Conservation (phyloP, 1,140 invertebrate species). For the Apis laboriosa region DNA sequence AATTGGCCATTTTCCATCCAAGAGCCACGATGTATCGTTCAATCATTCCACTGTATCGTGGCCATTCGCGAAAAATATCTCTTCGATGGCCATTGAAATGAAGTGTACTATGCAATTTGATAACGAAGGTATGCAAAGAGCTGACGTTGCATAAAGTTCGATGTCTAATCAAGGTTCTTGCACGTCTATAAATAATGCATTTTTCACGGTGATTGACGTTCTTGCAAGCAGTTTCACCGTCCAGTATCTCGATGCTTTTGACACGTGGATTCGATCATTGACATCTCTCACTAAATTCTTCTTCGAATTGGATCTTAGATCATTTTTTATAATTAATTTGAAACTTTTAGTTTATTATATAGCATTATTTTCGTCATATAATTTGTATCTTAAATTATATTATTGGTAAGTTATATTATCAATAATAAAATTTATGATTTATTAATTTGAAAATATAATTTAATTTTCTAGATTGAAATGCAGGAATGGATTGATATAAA, state of each 20-base stretch:
- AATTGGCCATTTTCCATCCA: slow-evolving; percentile 34
- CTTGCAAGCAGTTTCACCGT: slow-evolving; percentile 25
- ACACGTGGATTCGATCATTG: slow-evolving; percentile 54
- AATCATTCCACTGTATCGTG: not conserved
- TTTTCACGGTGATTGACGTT: slow-evolving; percentile 63
- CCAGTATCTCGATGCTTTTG: slow-evolving; percentile 50
- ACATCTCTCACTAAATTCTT: not conserved
- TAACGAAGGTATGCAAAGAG: slow-evolving; percentile 16
- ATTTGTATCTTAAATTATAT: too few relatives aligned
- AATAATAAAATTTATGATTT: too few relatives aligned
- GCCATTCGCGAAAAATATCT: not conserved
- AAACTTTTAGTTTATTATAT: too few relatives aligned
- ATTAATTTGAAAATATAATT: too few relatives aligned
- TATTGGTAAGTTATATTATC: too few relatives aligned
- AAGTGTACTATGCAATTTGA: not conserved
- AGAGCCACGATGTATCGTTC: not conserved
- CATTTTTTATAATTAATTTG: not conserved
- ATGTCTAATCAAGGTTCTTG: slow-evolving; percentile 72
- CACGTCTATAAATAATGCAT: slow-evolving; percentile 76
- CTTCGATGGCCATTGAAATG: not conserved
- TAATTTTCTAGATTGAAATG: too few relatives aligned
- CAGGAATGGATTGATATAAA: too few relatives aligned
- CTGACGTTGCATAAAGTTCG: slow-evolving; percentile 4
- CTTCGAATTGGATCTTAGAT: not conserved
- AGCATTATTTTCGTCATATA: too few relatives aligned